Conservation (phyloP, 2,113 vertebrate species). For the Panthera uncia region DNA sequence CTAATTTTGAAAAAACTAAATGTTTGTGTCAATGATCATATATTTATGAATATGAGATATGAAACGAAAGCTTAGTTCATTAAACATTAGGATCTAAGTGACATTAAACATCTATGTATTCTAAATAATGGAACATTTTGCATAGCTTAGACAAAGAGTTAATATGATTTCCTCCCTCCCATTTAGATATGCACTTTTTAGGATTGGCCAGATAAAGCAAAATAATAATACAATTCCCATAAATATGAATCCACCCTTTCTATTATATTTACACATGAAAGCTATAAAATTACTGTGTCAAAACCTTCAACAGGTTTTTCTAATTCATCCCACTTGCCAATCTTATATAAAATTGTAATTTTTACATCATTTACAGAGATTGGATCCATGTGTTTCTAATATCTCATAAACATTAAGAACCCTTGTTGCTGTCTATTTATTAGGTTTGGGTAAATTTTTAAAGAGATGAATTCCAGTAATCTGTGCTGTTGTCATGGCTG, state of each 20-base stretch:
- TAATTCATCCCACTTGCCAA: constrained; percentile 16
- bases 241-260: neutral
- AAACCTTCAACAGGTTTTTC: constrained; percentile 8
- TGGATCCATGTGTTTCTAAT: constrained; percentile 28
- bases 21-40: neutral
- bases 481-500: constrained; percentile 10
- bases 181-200: neutral
- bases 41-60: neutral
- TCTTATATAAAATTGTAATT: constrained; percentile 44
- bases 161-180: neutral
- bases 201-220: neutral
- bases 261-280: constrained; percentile 16
- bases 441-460: constrained; percentile 32
- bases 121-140: neutral
- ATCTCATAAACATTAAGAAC: constrained; percentile 16
- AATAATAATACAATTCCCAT: neutral
- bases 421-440: constrained; percentile 47
- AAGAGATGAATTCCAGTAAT: constrained; percentile 18
- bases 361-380: constrained; percentile 53
- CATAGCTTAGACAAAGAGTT: neutral
- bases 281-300: neutral
- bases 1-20: neutral
- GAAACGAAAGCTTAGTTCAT: neutral
- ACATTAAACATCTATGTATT: neutral
- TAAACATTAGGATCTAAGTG: neutral